A percentile compares a stretch with the other conserved stretches of the same genome.
Evolutionary conservation across 2,888 invertebrate genomes (phyloP).

Genomic region (Alentia gelatinosa): DNA sequence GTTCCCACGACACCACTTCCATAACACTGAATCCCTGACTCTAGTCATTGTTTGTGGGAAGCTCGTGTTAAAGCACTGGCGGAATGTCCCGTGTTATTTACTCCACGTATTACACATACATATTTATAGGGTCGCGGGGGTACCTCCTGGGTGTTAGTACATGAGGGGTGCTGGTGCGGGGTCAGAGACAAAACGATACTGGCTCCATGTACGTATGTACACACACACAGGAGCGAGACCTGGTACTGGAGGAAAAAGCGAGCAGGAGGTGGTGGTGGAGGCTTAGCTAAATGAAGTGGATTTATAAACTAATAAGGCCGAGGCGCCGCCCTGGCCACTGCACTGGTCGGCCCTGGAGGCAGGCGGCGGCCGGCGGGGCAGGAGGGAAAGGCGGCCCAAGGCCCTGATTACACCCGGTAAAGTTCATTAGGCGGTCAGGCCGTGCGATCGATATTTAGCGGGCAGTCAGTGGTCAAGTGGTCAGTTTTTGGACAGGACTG

Average conservation of each 20-base stretch:
- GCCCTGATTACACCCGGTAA: constrained; percentile 34
- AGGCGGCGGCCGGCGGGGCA: neutral
- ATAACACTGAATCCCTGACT: too few relatives aligned
- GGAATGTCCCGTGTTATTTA: too few relatives aligned
- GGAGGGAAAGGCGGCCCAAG: neutral
- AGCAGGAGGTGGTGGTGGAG: neutral
- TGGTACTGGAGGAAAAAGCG: neutral
- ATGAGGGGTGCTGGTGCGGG: too few relatives aligned
- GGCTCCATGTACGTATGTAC: too few relatives aligned
- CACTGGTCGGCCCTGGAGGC: neutral
- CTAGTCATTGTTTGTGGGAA: too few relatives aligned
- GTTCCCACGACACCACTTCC: too few relatives aligned
- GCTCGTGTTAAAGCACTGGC: too few relatives aligned
- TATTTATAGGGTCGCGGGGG: too few relatives aligned
- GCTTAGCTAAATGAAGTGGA: constrained; percentile 53
- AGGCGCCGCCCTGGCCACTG: neutral
- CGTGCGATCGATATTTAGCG: constrained; percentile 31
- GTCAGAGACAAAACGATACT: too few relatives aligned
- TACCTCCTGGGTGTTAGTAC: too few relatives aligned
- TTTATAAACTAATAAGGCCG: constrained; percentile 44
- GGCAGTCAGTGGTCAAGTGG: constrained; percentile 26
- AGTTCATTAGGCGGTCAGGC: constrained; percentile 40
- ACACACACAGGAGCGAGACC: neutral
- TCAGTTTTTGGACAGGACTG: constrained; percentile 39
- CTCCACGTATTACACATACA: too few relatives aligned